Evolutionary conservation across 2,113 vertebrate species (phyloP), one percentile per base, ranked within the genome.

Genomic region (Aphyosemion australe): DNA sequence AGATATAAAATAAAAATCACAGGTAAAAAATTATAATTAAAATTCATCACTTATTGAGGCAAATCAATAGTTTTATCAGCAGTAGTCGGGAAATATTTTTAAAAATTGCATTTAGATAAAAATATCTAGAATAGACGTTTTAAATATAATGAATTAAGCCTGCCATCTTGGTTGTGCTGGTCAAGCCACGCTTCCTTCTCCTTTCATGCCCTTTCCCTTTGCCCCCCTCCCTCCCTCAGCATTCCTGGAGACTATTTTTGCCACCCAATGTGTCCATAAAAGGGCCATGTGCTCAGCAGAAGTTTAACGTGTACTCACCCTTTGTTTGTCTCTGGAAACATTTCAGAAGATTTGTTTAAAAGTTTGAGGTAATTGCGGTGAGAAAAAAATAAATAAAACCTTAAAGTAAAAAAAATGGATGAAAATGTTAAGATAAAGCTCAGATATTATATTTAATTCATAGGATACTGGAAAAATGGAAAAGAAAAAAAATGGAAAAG

Each of bases 241-340:
- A 64, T 53, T 71, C 56, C 9, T 16, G 11, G 12, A 2, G 13
- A 45, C 7, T 20, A 61, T 62, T 47, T 61, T 37, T 2, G 41
- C 11, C 26, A 26, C 37, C 37, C 11, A 6, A 20, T 11, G 4
- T 13, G 34, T 15, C n/a, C 50, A 51, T 19, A 61, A 61, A 59
- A 20, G 42, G 2, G 4, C 32, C 78, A 68, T 16, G 72, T 71
- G 78, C 6, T 48, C 50, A 14, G 60, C 56, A 32, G 42, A n/a
- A 74, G 10, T 73, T 19, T 14, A 47, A 41, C 43, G 1, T 32
- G 5, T 8, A 82, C 85, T 91, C 72, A 93, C 91, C 87, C 69
- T 34, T 73, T 88, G 57, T 74, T 86, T 43, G 50, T 52, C 6
- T 92, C 90, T 56, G 90, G 88, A 82, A 86, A 85, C 91, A 93